Base-by-base conservation (phyloP, 2,113 vertebrate species). In the Hippocampus barbouri region DNA sequence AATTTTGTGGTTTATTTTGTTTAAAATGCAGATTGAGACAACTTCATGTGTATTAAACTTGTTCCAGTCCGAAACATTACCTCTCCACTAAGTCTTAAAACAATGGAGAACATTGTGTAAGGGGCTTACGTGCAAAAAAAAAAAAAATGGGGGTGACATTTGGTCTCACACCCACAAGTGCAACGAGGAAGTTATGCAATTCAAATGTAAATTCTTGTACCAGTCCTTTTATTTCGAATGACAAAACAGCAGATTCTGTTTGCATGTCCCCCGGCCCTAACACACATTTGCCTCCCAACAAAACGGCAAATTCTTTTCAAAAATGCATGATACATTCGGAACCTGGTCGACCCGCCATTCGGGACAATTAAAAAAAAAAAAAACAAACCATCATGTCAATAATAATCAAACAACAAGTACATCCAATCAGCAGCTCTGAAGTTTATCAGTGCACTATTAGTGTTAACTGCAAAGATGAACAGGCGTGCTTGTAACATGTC, bases 321-420 rank as follows among this genome's bases (percentile, higher is more conserved):
- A 23, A 71, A 69, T 75, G 73, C 89, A 88, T 73, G 73, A 89
- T 76, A 87, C 80, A 81, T 78, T 83, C 74, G 87, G 66, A 25
- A 85, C 82, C 71, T 74, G 72, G 64, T 27, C 25, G 25, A 14
- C 57, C 6, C 10, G 9, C 21, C n/a, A 6, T 15, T 27, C 8
- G 5, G 25, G 8, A 30, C 59, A 30, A 30, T 61, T 8, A 61
- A 7, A 30, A 61, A 9, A 75, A 9, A 75, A 38, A 38, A 0
- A 38, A 38, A 38, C 4, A 0, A 34, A 34, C 64, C 64, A 80
- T 83, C 81, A 84, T 83, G 69, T 90, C 90, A 92, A 91, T 85
- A 83, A 89, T 81, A 79, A 85, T 86, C 86, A 91, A 88, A 90
- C 82, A 83, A 85, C 72, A 90, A 90, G 86, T 92, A 91, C 87